Evolutionary conservation across 2,797 vertebrate species (phyloP).

Genomic region (Acanthurus tractus): DNA sequence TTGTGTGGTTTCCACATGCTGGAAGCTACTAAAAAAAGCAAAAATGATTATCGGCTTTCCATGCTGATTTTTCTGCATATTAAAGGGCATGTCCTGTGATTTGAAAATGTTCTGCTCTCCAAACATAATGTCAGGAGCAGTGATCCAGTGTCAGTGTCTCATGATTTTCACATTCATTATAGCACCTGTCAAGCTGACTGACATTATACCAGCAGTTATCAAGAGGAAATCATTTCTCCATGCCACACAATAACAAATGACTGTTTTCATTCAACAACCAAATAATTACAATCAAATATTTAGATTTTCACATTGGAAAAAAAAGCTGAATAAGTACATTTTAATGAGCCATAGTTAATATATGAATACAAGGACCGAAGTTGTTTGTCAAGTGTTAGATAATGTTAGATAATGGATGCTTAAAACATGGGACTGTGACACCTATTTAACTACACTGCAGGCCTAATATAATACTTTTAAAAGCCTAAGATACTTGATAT

Average conservation of each 20-base stretch:
- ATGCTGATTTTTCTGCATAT: background rate
- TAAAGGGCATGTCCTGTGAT: background rate
- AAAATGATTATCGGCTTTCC: background rate
- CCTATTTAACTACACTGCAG: background rate
- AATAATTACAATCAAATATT: background rate
- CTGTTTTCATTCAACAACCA: background rate
- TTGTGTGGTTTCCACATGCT: background rate
- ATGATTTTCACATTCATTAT: background rate
- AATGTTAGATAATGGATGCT: background rate
- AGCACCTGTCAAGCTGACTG: background rate
- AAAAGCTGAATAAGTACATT: background rate
- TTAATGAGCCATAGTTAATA: background rate
- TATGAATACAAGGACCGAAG: background rate
- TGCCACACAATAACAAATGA: background rate
- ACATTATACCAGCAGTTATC: background rate
- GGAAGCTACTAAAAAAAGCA: background rate
- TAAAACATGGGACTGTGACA: background rate
- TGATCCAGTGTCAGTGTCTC: background rate
- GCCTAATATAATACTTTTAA: slow-evolving; percentile 5
- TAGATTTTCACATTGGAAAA: background rate
- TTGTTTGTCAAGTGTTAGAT: background rate
- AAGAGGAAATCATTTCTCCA: slow-evolving; percentile 18
- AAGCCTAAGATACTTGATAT: background rate
- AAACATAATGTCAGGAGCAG: background rate
- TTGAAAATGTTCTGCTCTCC: too few relatives aligned